Evolutionary conservation across 2,113 vertebrate species (phyloP).

Genomic region (Todiramphus saurophagus): DNA sequence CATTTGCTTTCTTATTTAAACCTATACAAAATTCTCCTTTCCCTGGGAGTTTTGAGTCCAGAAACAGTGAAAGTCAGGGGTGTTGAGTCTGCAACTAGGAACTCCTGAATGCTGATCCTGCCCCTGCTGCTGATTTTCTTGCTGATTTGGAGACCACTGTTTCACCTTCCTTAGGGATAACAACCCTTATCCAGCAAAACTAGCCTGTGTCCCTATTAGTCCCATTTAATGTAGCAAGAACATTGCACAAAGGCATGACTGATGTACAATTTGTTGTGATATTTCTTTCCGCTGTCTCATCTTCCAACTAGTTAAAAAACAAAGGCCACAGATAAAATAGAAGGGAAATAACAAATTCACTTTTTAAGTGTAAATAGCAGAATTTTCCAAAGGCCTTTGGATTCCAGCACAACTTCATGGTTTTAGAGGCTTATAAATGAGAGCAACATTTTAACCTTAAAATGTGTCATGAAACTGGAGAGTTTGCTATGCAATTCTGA

Average conservation of each 20-base stretch:
- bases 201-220: not conserved
- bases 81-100: not conserved
- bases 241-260: not conserved
- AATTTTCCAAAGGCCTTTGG: not conserved
- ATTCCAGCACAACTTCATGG: not conserved
- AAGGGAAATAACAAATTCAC: not conserved
- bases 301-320: not conserved
- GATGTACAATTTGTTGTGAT: not conserved
- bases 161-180: not conserved
- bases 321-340: not conserved
- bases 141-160: not conserved
- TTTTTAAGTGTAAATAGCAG: not conserved
- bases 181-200: not conserved
- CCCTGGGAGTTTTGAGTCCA: not conserved
- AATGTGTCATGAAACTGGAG: not conserved
- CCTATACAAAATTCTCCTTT: not conserved
- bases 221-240: not conserved
- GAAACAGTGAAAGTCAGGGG: not conserved
- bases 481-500: not conserved
- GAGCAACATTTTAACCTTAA: conserved; percentile 7
- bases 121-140: not conserved
- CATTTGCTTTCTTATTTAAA: not conserved
- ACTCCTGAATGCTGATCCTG: not conserved
- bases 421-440: not conserved
- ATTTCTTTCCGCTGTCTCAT: not conserved